A percentile compares a stretch with the other conserved stretches of the same genome.
phyloP scores from a whole-genome alignment of 2,113 vertebrate genomes.

The Epinephelus lanceolatus region DNA sequence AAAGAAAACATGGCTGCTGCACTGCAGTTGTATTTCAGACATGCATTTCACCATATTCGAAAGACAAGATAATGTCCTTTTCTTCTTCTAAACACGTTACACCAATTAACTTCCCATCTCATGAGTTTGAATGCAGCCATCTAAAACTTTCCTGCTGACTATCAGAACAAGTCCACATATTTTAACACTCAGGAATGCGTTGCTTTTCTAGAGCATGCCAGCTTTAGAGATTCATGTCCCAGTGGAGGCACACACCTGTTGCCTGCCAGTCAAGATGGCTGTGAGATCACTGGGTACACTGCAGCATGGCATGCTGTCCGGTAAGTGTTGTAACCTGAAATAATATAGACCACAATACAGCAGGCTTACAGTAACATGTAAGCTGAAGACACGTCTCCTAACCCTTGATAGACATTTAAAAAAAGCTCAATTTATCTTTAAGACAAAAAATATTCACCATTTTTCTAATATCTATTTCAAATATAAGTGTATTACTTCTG shows the following conservation, averaged over 20 bases:
- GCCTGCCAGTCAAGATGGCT: constrained; percentile 1
- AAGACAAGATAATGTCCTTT: neutral
- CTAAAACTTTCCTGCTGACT: neutral
- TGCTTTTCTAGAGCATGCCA: neutral
- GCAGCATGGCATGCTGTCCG: neutral
- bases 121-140: neutral
- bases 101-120: neutral
- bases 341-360: neutral
- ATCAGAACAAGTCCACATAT: neutral
- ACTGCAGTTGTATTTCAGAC: neutral
- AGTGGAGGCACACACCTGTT: constrained; percentile 19
- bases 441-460: neutral
- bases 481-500: neutral
- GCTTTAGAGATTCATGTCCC: neutral
- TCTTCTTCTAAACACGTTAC: neutral
- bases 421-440: neutral
- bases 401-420: neutral
- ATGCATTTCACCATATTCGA: neutral
- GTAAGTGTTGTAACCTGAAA: neutral
- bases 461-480: neutral
- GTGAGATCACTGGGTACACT: neutral
- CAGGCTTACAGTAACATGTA: neutral
- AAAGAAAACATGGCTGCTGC: neutral
- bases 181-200: neutral
- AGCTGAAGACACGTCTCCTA: neutral